phyloP scores from a whole-genome alignment of 2,797 vertebrate genomes.

The Capromys pilorides region DNA sequence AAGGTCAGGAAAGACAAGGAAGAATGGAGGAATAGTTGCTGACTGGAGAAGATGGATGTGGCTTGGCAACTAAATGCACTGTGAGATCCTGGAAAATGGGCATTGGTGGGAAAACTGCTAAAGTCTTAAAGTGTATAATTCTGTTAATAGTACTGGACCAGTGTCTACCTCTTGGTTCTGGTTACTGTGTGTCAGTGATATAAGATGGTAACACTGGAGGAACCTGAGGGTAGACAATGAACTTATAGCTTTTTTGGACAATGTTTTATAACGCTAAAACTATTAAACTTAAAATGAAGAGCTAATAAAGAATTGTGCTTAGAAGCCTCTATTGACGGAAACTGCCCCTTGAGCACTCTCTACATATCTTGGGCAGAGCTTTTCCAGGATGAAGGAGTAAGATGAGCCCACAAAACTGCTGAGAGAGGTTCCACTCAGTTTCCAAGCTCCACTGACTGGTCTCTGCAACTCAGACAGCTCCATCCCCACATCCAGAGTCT shows the following conservation, averaged over 20 bases:
- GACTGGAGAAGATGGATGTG: not conserved
- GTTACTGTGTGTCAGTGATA: not conserved
- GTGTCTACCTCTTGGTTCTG: not conserved
- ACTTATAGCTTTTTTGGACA: not conserved
- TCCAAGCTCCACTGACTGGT: not conserved
- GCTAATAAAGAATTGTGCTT: not conserved
- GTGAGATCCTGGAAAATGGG: not conserved
- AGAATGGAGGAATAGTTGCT: not conserved
- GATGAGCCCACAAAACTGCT: not conserved
- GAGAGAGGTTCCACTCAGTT: not conserved
- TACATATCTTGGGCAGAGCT: not conserved
- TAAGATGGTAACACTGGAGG: not conserved
- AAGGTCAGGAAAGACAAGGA: not conserved
- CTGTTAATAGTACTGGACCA: not conserved
- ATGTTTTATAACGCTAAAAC: slow-evolving; percentile 5
- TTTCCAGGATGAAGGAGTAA: not conserved
- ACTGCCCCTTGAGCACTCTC: not conserved
- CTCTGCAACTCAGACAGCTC: not conserved
- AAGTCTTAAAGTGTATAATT: not conserved
- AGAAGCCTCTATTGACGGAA: slow-evolving; percentile 16
- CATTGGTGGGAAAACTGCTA: not conserved
- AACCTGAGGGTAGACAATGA: not conserved
- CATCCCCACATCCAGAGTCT: not conserved
- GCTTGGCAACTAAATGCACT: not conserved
- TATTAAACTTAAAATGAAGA: slow-evolving; percentile 29